Evolutionary conservation across 1,140 invertebrate genomes (phyloP), one percentile per base, ranked within the genome.

Genomic region (Trigoniulus corallinus): DNA sequence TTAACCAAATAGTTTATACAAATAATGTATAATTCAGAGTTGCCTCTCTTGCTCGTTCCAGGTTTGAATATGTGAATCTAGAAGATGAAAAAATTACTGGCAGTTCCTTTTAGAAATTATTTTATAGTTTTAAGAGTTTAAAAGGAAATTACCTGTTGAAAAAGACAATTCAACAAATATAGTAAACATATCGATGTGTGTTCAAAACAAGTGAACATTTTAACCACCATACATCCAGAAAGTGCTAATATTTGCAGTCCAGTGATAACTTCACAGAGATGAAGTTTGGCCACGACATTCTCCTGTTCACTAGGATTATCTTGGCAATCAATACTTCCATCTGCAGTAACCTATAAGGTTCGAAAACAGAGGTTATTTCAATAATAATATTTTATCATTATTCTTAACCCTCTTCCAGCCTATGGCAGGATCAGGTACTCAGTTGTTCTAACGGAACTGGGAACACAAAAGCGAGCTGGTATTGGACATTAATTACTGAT

Each of bases 131-230:
- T 37, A 24, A 44, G 10, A 47, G 4, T 47, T 47, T 34, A 34
- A 7, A 7, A 34, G 29, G 15, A 34, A 34, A 34, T 50, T 53
- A 93, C 77, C 57, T 78, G 61, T 21, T 72, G 57, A 64, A 93
- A 93, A 20, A 75, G 61, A 58, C 78, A 80, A 56, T 78, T 76
- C 0, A 97, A 69, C 1, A 95, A 63, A 62, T 84, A 94, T 22
- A 95, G 60, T 1, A 93, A 61, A 48, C 77, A 81, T 0, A 93
- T 69, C 1, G 86, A 81, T 15, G 77, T 69, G 51, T 80, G 74
- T 63, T 95, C 88, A 63, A 88, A 94, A 43, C 82, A 74, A 1
- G 91, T 96, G 60, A 97, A 96, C 56, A 91, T 77, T 71, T 97
- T 97, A n/a, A 95, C 61, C 0, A 97, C 69, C 51, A 94, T 78